phyloP scores from a whole-genome alignment of 2,888 invertebrate species.

The Biston stratarius region DNA sequence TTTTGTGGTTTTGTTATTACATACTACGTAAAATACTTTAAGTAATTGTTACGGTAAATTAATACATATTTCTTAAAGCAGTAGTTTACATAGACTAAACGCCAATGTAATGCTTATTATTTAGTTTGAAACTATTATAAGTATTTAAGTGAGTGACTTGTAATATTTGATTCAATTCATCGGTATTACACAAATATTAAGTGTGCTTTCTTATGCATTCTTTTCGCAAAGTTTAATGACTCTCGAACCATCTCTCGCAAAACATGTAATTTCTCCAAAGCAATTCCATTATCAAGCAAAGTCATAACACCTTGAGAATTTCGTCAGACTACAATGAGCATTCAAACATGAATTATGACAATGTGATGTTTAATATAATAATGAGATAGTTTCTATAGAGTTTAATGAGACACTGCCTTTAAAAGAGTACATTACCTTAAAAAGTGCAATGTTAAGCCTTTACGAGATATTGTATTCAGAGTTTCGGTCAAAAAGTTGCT shows the following conservation, averaged over 20 bases:
- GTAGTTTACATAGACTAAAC: background rate
- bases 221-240: conserved; percentile 17
- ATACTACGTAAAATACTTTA: background rate
- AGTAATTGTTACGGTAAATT: background rate
- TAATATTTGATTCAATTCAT: background rate
- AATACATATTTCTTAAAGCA: background rate
- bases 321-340: conserved; percentile 23
- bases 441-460: conserved; percentile 12
- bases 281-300: conserved; percentile 26
- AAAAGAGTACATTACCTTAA: conserved; percentile 22
- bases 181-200: background rate
- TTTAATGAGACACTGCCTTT: conserved; percentile 16
- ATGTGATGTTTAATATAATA: conserved; percentile 20
- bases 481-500: conserved; percentile 1
- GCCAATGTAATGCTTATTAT: background rate
- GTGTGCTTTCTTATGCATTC: conserved; percentile 7
- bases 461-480: conserved; percentile 30
- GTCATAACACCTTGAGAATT: conserved; percentile 36
- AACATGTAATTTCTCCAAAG: conserved; percentile 28
- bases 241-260: conserved; percentile 15
- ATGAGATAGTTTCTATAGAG: conserved; percentile 34
- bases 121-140: background rate
- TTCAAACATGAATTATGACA: conserved; percentile 26
- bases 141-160: background rate
- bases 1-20: conserved; percentile 15